These are phyloP conservation scores for Trichechus manatus DNA, from an alignment of 2,113 vertebrate species.

Conservation along the genomic window DNA sequence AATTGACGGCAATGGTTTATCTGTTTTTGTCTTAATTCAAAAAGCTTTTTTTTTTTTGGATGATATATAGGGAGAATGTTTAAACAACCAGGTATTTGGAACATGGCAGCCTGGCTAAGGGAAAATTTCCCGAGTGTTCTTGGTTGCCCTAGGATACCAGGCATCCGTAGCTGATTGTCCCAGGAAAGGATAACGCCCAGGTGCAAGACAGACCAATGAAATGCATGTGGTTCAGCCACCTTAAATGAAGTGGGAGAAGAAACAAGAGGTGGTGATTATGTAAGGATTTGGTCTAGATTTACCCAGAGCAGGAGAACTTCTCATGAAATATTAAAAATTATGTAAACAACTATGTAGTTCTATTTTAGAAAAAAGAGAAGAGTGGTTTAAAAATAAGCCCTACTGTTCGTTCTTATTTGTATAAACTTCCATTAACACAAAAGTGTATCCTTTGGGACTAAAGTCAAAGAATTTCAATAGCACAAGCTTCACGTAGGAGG, in stretches of 20 bases:
- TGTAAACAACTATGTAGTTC: not conserved
- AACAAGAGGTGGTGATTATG: not conserved
- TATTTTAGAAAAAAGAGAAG: conserved; percentile 26
- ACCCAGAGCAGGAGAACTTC: not conserved
- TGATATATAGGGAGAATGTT: not conserved
- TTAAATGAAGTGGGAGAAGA: not conserved
- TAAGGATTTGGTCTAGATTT: not conserved
- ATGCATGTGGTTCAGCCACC: not conserved
- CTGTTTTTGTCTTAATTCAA: not conserved
- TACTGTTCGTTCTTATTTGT: not conserved
- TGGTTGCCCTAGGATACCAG: not conserved
- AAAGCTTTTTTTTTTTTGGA: not conserved
- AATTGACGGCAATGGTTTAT: no score
- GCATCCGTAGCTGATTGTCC: not conserved
- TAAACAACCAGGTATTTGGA: not conserved
- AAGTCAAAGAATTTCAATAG: conserved; percentile 27
- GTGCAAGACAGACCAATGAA: not conserved
- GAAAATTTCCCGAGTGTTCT: not conserved
- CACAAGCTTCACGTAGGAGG: not conserved
- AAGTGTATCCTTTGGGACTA: not conserved
- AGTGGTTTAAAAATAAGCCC: not conserved
- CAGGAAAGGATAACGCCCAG: not conserved
- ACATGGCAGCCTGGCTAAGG: not conserved
- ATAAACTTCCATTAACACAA: conserved; percentile 3
- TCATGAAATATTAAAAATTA: not conserved